Conservation (phyloP, 2,888 invertebrate genomes). For the Marasmarcha lunaedactyla region DNA sequence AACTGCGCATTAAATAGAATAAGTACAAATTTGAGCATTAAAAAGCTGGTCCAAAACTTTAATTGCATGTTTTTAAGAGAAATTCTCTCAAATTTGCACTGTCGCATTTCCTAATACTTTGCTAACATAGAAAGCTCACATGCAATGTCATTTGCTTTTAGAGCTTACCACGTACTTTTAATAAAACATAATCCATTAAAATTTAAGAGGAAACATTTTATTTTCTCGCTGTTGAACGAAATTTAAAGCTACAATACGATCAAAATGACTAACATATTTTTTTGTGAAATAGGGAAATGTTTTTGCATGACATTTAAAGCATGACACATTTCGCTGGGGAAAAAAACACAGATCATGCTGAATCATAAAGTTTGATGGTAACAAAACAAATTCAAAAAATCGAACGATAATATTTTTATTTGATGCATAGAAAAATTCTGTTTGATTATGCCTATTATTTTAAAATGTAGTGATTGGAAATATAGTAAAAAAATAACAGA, state of each 20-base stretch:
- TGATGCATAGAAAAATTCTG: constrained; percentile 49
- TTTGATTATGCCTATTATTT: too few relatives aligned
- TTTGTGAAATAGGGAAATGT: constrained; percentile 24
- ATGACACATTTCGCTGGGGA: constrained; percentile 54
- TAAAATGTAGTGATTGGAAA: too few relatives aligned
- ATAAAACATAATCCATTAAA: constrained; percentile 9
- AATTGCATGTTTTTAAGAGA: neutral
- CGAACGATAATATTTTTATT: constrained; percentile 17
- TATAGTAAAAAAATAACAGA: too few relatives aligned
- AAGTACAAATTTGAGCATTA: constrained; percentile 16
- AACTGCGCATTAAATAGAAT: constrained; percentile 34
- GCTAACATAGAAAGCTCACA: constrained; percentile 63
- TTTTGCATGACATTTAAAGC: constrained; percentile 65
- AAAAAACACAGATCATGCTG: constrained; percentile 57
- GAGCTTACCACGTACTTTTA: constrained; percentile 7
- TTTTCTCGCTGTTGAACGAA: too few relatives aligned
- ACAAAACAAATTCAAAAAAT: constrained; percentile 36
- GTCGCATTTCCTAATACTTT: neutral
- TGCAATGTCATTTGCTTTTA: constrained; percentile 36
- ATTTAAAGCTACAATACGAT: constrained; percentile 30
- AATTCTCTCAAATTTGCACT: neutral
- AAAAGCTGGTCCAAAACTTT: neutral
- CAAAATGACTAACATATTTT: constrained; percentile 20
- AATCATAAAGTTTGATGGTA: constrained; percentile 40
- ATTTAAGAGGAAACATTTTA: neutral